Evolutionary conservation across 2,888 invertebrate genomes (phyloP), one percentile per base, ranked within the genome.

Genomic region (Autographa pulchrina): DNA sequence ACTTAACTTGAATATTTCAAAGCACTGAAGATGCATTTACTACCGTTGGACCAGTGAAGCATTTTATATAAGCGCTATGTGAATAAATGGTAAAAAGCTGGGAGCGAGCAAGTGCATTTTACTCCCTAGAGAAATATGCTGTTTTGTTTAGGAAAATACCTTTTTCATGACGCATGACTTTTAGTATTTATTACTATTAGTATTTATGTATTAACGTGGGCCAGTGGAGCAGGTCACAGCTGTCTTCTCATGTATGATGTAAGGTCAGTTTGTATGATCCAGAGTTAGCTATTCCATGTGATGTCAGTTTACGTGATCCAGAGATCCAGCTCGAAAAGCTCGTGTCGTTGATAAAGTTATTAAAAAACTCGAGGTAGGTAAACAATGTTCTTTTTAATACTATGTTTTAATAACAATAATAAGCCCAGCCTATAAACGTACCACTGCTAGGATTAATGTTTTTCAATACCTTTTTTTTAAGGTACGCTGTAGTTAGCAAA

Each of bases 31-130:
- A 48, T n/a, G n/a, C 16, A 48, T 48, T 48, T n/a, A 48, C 48
- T 48, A 7, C n/a, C 48, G n/a, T n/a, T 48, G 48, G 48, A 48
- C 48, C 48, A n/a, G 48, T 48, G 8, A 48, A n/a, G 48, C 48
- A 48, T 6, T 54, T 54, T 25, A 20, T 25, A 20, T 56, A 56
- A 56, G 54, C 54, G n/a, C 54, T 9, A 5, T 56, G 20, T 56
- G 25, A 56, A 56, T 56, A 56, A 56, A 56, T 56, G 25, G 20
- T 56, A 56, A 56, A 56, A 56, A 56, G 54, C 25, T 56, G 54
- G 5, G 8, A 56, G 54, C 25, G 54, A 20, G 4, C 54, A 56
- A 56, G 54, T 56, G 54, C 20, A 56, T 56, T 56, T 13, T 56
- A 56, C 25, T 56, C 54, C 25, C 54, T 25, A 25, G 54, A 56